Percentiles rank a stretch among this genome's conserved stretches.
Conservation (phyloP, 2,888 invertebrate genomes). For the Pachymerium ferrugineum region DNA sequence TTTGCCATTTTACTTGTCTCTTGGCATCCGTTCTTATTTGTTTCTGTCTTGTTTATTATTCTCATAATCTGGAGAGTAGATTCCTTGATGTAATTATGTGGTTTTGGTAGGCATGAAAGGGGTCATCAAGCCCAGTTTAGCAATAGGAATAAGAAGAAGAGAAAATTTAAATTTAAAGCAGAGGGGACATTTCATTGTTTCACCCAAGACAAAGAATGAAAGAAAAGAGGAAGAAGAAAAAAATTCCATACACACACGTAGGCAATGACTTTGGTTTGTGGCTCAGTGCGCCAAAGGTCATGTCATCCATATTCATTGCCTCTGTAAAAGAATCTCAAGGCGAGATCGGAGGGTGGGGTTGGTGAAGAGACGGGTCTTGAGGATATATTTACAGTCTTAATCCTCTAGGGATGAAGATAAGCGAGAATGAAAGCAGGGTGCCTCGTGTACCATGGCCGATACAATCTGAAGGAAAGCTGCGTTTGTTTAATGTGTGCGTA, state of each 20-base stretch:
- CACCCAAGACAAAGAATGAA: not conserved
- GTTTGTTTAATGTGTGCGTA: not conserved
- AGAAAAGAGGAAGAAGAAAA: not conserved
- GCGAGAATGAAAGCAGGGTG: constrained; percentile 5
- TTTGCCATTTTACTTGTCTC: not conserved
- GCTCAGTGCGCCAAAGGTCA: not conserved
- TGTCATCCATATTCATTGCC: not conserved
- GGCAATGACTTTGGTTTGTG: not conserved
- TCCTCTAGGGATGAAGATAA: constrained; percentile 10
- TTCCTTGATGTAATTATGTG: constrained; percentile 14
- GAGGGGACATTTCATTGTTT: not conserved
- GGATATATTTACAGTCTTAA: constrained; percentile 21
- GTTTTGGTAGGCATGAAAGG: constrained; percentile 1
- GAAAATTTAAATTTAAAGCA: constrained; percentile 2
- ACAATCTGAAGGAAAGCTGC: not conserved
- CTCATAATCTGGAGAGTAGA: constrained; percentile 16
- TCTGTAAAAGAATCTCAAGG: not conserved
- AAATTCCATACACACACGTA: not conserved
- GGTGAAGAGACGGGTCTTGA: not conserved
- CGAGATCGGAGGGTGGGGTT: not conserved
- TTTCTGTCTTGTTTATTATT: constrained; percentile 21
- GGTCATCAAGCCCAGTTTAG: constrained; percentile 18
- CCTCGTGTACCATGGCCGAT: not conserved
- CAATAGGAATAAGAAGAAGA: not conserved
- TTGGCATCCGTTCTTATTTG: constrained; percentile 7